phyloP scores from a whole-genome alignment of 2,797 vertebrate genomes.

The Pseudochirops cupreus region DNA sequence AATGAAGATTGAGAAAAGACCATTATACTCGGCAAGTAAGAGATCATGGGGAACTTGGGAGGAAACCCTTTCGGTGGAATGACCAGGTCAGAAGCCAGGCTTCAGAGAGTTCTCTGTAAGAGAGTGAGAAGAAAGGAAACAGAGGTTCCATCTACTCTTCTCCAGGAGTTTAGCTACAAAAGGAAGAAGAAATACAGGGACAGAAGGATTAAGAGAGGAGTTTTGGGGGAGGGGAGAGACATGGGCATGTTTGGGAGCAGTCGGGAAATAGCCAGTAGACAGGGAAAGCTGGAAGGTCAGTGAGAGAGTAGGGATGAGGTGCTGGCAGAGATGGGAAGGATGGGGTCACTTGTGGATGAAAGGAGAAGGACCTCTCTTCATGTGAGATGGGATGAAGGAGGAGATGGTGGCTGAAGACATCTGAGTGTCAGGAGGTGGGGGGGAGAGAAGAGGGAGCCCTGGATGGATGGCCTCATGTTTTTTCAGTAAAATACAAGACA shows the following conservation, averaged over 20 bases:
- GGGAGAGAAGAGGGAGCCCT: too few species aligned
- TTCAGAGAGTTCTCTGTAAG: neutral
- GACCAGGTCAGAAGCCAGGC: neutral
- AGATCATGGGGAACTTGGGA: neutral
- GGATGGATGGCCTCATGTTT: too few species aligned
- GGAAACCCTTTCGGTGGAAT: neutral
- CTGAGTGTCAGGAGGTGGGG: too few species aligned
- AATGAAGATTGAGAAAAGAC: neutral
- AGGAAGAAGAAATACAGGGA: neutral
- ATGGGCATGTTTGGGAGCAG: too few species aligned
- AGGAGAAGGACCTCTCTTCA: too few species aligned
- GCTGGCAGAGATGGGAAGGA: too few species aligned
- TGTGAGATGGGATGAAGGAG: neutral
- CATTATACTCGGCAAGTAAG: neutral
- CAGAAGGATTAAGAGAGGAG: neutral
- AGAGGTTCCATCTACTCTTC: neutral
- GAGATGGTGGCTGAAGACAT: too few species aligned
- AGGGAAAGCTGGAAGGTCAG: too few species aligned
- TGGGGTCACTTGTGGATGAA: too few species aligned
- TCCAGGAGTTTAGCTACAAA: neutral
- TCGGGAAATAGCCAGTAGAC: neutral
- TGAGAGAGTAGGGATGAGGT: too few species aligned
- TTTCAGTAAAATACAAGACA: neutral
- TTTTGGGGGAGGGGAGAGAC: too few species aligned
- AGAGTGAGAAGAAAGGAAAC: neutral